Base-by-base conservation (phyloP, 2,797 vertebrate species). In the Hylomyscus alleni region DNA sequence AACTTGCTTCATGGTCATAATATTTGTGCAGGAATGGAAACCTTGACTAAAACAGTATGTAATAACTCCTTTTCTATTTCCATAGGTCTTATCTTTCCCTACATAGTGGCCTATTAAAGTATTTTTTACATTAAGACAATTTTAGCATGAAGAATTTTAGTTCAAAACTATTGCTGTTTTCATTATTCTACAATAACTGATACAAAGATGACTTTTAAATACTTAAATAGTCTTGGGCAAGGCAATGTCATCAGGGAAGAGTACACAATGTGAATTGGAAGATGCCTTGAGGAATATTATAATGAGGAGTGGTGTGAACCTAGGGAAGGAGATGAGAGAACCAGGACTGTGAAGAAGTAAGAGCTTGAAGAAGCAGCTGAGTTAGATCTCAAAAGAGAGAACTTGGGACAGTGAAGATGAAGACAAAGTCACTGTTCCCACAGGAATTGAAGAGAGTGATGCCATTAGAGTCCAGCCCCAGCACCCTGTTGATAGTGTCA, bases 111-210 rank as follows among this genome's bases (percentile, higher is more conserved):
- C 62, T 77, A 90, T 20, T 67, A 80, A 73, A 1, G 17, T 88
- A 37, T 85, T 91, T 91, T 52, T 76, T 88, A 76, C n/a, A 76
- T 15, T 14, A 78, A 83, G 17, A 82, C 22, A 78, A 24, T 52
- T 93, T 52, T 26, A 84, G 47, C 47, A 31, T 78, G 65, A 65
- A 34, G 47, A 89, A 80, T 89, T 95, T 93, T 80, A 89, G 15
- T 84, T 93, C 17, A 31, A 77, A 10, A 6, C 11, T 65, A 47
- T 34, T 67, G 24, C 31, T 15, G 37, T 65, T 69, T 78, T 82
- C n/a, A 77, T 54, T 62, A 75, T n/a, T 34, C 20, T 80, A 20
- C 2, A 88, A 60, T 52, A 47, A 73, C n/a, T 54, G 20, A 73
- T 37, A 73, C 78, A 95, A 91, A 72, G 17, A 84, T 60, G 50